Evolutionary conservation across 2,888 invertebrate species (phyloP).

Genomic region (Hirtodrosophila duncani): DNA sequence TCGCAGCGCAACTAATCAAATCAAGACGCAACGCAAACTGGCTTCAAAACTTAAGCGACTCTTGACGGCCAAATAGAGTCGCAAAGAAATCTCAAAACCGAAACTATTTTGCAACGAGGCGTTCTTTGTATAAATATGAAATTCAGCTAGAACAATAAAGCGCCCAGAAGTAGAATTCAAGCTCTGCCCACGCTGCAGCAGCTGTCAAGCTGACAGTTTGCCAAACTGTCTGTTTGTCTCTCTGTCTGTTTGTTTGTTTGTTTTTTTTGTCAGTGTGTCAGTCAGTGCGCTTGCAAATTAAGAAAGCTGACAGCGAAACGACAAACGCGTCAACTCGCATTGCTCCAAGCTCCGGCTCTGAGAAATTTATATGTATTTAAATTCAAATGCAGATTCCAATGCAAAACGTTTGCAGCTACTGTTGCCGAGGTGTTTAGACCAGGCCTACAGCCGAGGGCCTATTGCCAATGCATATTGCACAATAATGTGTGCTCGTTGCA

Average conservation of each 20-base stretch:
- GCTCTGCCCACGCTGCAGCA: constrained; percentile 51
- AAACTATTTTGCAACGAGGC: constrained; percentile 54
- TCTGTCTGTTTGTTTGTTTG: constrained; percentile 14
- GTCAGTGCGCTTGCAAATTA: constrained; percentile 31
- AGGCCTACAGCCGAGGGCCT: constrained; percentile 6
- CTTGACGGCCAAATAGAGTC: constrained; percentile 60
- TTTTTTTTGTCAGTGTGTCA: constrained; percentile 10
- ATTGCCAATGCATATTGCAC: constrained; percentile 32
- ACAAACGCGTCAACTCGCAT: constrained; percentile 29
- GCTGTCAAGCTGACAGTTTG: constrained; percentile 51
- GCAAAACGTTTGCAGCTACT: constrained; percentile 46
- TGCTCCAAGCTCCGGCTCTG: constrained; percentile 3
- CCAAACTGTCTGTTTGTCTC: constrained; percentile 30
- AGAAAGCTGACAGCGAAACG: constrained; percentile 56
- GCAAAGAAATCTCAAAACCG: constrained; percentile 24
- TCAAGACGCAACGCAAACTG: constrained; percentile 28
- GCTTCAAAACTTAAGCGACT: constrained; percentile 38
- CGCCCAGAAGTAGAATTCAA: constrained; percentile 4
- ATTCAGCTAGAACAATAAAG: constrained; percentile 62
- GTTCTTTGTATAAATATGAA: constrained; percentile 44
- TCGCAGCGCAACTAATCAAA: constrained; percentile 33
- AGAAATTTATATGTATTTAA: background rate
- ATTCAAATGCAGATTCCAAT: constrained; percentile 26
- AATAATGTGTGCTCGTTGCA: constrained; percentile 23
- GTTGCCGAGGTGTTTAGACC: constrained; percentile 43